Percentiles rank a stretch among this genome's conserved stretches.
Conservation (phyloP, 2,113 vertebrate species). For the Macrotis lagotis region DNA sequence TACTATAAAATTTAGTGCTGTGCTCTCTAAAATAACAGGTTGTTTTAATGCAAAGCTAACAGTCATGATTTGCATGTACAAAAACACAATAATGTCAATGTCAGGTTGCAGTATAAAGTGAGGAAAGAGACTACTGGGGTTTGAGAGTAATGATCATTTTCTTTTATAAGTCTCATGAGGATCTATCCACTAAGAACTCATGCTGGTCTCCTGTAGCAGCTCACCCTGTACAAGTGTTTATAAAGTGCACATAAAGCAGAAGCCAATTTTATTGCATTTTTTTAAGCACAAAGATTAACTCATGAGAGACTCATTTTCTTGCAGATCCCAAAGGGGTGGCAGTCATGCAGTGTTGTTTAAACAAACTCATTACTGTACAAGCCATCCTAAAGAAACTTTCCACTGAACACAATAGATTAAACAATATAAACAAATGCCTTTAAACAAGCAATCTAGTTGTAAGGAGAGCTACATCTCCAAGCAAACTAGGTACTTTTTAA, state of each 20-base stretch:
- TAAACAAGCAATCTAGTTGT: slow-evolving; percentile 38
- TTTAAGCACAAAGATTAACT: slow-evolving; percentile 53
- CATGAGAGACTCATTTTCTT: slow-evolving; percentile 41
- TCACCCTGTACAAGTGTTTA: slow-evolving; percentile 13
- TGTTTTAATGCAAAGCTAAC: not conserved
- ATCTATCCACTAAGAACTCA: slow-evolving; percentile 16
- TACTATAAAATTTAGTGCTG: slow-evolving; percentile 28
- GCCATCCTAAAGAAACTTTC: slow-evolving; percentile 20
- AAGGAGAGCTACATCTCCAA: not conserved
- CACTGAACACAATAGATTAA: slow-evolving; percentile 12
- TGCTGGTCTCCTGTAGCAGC: slow-evolving; percentile 26
- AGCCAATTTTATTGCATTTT: slow-evolving; percentile 55
- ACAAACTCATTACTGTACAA: slow-evolving; percentile 53
- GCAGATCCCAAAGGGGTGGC: slow-evolving; percentile 47
- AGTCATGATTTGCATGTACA: slow-evolving; percentile 48
- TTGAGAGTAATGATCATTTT: slow-evolving; percentile 35
- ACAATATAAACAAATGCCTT: slow-evolving; percentile 2
- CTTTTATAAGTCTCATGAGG: slow-evolving; percentile 24
- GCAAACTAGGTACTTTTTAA: not conserved
- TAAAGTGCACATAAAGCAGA: slow-evolving; percentile 44
- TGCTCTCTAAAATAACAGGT: slow-evolving; percentile 36
- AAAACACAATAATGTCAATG: slow-evolving; percentile 9
- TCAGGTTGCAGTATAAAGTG: slow-evolving; percentile 29
- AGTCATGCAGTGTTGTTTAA: slow-evolving; percentile 40
- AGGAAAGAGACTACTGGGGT: not conserved